Base-by-base conservation (phyloP, 2,113 vertebrate species). In the Tychaedon coryphoeus region DNA sequence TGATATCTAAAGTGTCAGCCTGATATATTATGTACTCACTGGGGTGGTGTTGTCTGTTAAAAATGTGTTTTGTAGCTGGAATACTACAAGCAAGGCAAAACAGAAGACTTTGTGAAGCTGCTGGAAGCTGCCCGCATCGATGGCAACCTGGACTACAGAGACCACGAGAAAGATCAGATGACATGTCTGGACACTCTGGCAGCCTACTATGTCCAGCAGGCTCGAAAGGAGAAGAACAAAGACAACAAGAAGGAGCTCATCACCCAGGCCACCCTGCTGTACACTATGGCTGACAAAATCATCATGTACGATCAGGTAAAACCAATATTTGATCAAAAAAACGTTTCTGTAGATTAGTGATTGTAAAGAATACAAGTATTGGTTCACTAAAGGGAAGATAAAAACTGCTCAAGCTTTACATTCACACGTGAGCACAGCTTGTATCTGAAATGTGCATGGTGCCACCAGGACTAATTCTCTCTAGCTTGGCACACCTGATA, bases 291-390 rank as follows among this genome's bases (percentile, higher is more conserved):
- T 64, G 99, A 99, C 97, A 99, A 99, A 98, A 99, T 99, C 97
- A 99, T 99, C 95, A 99, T 99, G 99, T 99, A 99, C 13, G 99
- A 99, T 97, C 99, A 99, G 99, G 99, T 99, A 98, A 98, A 96
- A 38, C 26, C 4, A 12, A 51, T 36, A 31, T 10, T 24, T 79
- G 11, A 25, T 42, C 42, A 3, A 60, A 92, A 56, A 31, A 26
- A 3, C 0, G 29, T 24, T 34, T 47, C 40, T 51, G 7, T 65
- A 11, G 54, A 15, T 53, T 72, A 19, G 25, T n/a, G 9, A 8
- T 51, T 48, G 16, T 61, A 43, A 70, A 77, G 77, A 69, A 69
- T 73, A 9, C 20, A 54, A 29, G 24, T 75, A 4, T 40, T 54
- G 20, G 19, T 87, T 86, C 33, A 12, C 19, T 66, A 8, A 74